These are phyloP conservation scores for Amorpha juglandis DNA, from an alignment of 2,888 invertebrate genomes.

Conservation along the genomic window DNA sequence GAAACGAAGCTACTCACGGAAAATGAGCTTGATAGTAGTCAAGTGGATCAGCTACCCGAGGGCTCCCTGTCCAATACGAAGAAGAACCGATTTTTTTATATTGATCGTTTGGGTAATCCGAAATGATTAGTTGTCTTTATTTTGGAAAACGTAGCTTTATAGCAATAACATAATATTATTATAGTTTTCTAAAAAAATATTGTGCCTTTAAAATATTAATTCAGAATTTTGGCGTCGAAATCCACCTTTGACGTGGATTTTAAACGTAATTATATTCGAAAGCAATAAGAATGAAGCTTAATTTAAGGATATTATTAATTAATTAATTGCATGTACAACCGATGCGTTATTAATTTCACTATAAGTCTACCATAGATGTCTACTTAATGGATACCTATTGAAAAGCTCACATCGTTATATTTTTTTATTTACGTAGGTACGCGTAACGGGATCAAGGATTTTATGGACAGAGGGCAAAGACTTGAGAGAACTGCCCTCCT, in stretches of 20 bases:
- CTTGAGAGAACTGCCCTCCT: background rate
- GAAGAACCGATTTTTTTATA: too few species aligned
- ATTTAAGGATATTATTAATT: background rate
- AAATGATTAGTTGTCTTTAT: background rate
- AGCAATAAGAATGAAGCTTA: background rate
- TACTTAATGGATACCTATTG: background rate
- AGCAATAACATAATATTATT: constrained; percentile 13
- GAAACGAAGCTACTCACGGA: too few species aligned
- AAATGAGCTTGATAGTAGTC: too few species aligned
- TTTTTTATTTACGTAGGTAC: background rate
- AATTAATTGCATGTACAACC: too few species aligned
- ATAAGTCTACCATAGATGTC: background rate
- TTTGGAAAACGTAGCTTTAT: constrained; percentile 1
- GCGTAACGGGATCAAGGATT: background rate
- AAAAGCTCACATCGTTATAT: background rate
- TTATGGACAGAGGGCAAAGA: background rate
- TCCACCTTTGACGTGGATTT: constrained; percentile 9
- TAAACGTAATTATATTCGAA: background rate
- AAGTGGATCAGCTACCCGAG: too few species aligned
- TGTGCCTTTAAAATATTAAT: constrained; percentile 18
- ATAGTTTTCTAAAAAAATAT: constrained; percentile 6
- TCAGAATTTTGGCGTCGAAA: background rate
- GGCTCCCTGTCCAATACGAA: too few species aligned
- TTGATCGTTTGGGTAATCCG: background rate
- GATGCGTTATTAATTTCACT: background rate